These are phyloP conservation scores for Turdus rufiventris DNA, from an alignment of 2,113 vertebrate species.

Conservation along the genomic window DNA sequence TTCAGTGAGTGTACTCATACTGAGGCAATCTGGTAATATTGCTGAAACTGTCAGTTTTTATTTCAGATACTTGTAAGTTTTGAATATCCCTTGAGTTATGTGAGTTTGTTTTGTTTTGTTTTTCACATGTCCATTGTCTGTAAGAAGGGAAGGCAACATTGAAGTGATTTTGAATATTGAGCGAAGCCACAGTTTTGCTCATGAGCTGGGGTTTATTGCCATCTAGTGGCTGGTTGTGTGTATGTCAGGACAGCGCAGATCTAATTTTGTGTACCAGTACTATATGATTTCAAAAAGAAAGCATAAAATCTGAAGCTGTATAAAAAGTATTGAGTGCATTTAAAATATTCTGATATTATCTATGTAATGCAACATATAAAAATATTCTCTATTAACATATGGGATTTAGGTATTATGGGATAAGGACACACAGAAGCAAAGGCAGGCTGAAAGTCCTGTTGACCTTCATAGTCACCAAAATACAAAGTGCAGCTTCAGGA, in stretches of 20 bases:
- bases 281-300: not conserved
- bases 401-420: not conserved
- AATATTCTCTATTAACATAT: not conserved
- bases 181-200: fast-evolving
- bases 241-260: not conserved
- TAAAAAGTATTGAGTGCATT: not conserved
- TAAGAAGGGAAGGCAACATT: not conserved
- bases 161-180: fast-evolving
- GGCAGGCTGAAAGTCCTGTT: not conserved
- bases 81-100: not conserved
- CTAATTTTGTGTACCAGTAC: not conserved
- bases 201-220: conserved; percentile 33
- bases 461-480: not conserved
- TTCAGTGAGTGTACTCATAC: not conserved
- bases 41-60: not conserved
- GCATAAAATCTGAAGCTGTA: not conserved
- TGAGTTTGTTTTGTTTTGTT: not conserved
- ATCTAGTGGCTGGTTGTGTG: conserved; percentile 41
- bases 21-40: not conserved
- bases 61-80: not conserved
- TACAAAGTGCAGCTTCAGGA: fast-evolving
- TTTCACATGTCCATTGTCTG: fast-evolving
- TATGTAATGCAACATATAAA: not conserved
- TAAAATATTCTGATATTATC: not conserved
- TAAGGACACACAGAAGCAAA: not conserved